These are phyloP conservation scores for Pristionchus fissidentatus DNA, from an alignment of 2,888 invertebrate species.

Conservation along the genomic window DNA sequence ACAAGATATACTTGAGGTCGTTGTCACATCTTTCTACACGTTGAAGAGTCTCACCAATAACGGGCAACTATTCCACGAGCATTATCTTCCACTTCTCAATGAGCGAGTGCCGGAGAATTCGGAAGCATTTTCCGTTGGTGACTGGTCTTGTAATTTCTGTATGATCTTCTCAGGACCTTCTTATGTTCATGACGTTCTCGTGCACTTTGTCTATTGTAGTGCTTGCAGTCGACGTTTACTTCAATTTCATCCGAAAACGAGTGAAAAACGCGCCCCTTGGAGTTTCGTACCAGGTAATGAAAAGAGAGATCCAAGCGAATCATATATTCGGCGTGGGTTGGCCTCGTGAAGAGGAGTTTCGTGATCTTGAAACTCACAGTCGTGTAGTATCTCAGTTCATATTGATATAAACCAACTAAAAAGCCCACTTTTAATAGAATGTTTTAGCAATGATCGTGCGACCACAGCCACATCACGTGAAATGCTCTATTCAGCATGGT, in stretches of 20 bases:
- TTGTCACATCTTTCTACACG: neutral
- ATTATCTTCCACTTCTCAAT: neutral
- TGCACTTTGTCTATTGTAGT: neutral
- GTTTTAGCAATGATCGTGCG: too few relatives aligned
- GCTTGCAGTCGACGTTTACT: neutral
- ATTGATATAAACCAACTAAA: too few relatives aligned
- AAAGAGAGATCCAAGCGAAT: too few relatives aligned
- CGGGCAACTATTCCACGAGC: neutral
- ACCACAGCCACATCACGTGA: too few relatives aligned
- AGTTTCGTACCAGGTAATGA: slow-evolving; percentile 13
- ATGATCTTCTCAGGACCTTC: neutral
- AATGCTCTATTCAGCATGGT: too few relatives aligned
- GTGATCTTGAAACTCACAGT: too few relatives aligned
- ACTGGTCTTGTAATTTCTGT: neutral
- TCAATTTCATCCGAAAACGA: slow-evolving; percentile 2
- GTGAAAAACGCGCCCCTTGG: neutral
- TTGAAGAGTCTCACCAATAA: neutral
- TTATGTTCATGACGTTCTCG: neutral
- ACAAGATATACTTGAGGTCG: too few relatives aligned
- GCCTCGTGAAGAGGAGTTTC: too few relatives aligned
- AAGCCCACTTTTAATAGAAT: too few relatives aligned
- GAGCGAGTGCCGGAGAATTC: neutral
- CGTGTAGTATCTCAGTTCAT: too few relatives aligned
- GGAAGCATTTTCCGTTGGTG: neutral
- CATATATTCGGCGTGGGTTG: too few relatives aligned